Conservation (phyloP, 2,888 invertebrate species). For the Prosopocoilus inquinatus region DNA sequence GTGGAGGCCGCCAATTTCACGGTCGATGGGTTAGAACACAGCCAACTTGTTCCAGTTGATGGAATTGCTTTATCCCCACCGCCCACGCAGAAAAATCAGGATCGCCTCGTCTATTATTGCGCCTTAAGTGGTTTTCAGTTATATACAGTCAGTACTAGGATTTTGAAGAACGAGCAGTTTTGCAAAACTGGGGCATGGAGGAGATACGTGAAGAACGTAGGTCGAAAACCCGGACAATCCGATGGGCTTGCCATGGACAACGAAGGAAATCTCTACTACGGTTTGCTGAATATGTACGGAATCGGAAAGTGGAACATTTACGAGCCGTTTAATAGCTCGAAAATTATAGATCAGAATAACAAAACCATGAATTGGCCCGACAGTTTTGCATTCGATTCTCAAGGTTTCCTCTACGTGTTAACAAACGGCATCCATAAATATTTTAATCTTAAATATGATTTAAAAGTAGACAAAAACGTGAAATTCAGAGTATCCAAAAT, state of each 20-base stretch:
- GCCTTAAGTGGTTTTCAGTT: slow-evolving; percentile 45
- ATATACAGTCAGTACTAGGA: slow-evolving; percentile 61
- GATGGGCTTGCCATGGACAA: slow-evolving; percentile 72
- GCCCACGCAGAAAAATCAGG: slow-evolving; percentile 40
- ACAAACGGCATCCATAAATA: slow-evolving; percentile 56
- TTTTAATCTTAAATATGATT: slow-evolving; percentile 53
- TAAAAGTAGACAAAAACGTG: slow-evolving; percentile 43
- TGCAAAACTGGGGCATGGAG: slow-evolving; percentile 36
- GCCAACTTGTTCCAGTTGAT: slow-evolving; percentile 61
- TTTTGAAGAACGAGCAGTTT: slow-evolving; percentile 59
- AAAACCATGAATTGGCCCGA: slow-evolving; percentile 68
- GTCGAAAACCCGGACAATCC: slow-evolving; percentile 62
- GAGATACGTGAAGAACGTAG: slow-evolving; percentile 54
- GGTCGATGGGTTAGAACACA: slow-evolving; percentile 58
- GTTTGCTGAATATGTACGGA: slow-evolving; percentile 64
- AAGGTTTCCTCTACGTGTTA: slow-evolving; percentile 57
- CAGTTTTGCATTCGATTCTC: slow-evolving; percentile 63
- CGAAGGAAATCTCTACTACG: slow-evolving; percentile 63
- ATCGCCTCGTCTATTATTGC: slow-evolving; percentile 37
- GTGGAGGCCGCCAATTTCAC: slow-evolving; percentile 59
- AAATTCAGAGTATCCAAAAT: slow-evolving; percentile 64
- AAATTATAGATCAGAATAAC: slow-evolving; percentile 64
- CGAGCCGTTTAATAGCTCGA: slow-evolving; percentile 54
- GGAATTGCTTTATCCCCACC: slow-evolving; percentile 70
- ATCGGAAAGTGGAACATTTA: slow-evolving; percentile 67